These are phyloP conservation scores for Psephotus haematonotus DNA, from an alignment of 2,113 vertebrate species.

Conservation along the genomic window DNA sequence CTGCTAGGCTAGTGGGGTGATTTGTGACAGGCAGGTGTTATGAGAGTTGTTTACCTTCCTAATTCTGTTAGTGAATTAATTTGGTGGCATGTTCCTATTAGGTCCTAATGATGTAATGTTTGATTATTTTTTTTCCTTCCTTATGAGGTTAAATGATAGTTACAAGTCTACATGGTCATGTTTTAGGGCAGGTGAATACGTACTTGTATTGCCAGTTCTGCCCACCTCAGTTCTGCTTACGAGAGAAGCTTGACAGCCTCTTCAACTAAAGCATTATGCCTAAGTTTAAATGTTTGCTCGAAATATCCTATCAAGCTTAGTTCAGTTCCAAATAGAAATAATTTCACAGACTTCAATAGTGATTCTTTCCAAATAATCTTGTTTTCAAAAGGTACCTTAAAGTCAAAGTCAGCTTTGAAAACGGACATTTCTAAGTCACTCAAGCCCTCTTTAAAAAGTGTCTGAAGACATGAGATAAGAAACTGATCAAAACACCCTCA, in stretches of 20 bases:
- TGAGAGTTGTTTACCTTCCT: neutral
- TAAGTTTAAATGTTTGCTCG: neutral
- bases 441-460: neutral
- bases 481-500: neutral
- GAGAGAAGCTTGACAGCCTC: neutral
- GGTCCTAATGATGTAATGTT: neutral
- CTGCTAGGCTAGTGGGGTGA: neutral
- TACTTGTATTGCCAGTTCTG: neutral
- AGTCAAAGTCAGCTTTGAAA: neutral
- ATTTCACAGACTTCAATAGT: neutral
- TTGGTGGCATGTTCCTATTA: rapidly evolving
- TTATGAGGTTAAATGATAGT: neutral
- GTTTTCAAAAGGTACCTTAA: neutral
- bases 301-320: neutral
- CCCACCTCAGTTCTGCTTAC: neutral
- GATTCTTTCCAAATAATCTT: neutral
- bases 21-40: neutral
- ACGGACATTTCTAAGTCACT: neutral
- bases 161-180: neutral
- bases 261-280: neutral
- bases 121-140: neutral
- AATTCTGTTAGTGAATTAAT: neutral
- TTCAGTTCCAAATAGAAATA: neutral
- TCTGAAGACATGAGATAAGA: neutral
- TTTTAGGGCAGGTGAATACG: neutral